Evolutionary conservation across 92 coral and sea anemone species (phyloP).

Genomic region (Parazoanthus swiftii): DNA sequence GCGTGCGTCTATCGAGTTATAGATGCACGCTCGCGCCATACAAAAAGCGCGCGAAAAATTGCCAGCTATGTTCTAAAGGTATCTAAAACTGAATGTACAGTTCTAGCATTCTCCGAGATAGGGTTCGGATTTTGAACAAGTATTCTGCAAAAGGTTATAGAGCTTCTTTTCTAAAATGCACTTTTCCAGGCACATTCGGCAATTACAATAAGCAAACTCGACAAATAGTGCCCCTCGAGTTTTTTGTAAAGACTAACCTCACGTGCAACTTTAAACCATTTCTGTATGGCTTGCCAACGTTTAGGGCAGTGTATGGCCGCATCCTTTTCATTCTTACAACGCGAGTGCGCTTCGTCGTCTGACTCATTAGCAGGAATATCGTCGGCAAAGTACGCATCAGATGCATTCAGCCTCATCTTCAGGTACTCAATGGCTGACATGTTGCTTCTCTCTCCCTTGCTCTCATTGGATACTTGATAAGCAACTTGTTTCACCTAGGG

Average conservation of each 20-base stretch:
- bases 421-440: conserved; percentile 23
- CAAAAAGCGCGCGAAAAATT: too few relatives aligned
- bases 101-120: too few relatives aligned
- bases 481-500: conserved; percentile 15
- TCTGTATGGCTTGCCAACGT: conserved; percentile 38
- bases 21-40: too few relatives aligned
- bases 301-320: conserved; percentile 11
- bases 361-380: conserved; percentile 30
- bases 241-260: conserved; percentile 17
- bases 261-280: conserved; percentile 36
- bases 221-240: too few relatives aligned
- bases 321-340: neutral
- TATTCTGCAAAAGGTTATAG: too few relatives aligned
- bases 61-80: too few relatives aligned
- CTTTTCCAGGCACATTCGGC: too few relatives aligned
- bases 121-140: too few relatives aligned
- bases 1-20: too few relatives aligned
- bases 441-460: neutral
- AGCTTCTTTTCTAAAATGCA: too few relatives aligned
- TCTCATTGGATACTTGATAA: neutral
- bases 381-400: conserved; percentile 4
- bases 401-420: neutral
- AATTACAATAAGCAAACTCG: too few relatives aligned
- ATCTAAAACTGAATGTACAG: too few relatives aligned
- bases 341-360: neutral